Evolutionary conservation across 2,113 vertebrate species (phyloP), one percentile per base, ranked within the genome.

Genomic region (Prochilodus magdalenae): DNA sequence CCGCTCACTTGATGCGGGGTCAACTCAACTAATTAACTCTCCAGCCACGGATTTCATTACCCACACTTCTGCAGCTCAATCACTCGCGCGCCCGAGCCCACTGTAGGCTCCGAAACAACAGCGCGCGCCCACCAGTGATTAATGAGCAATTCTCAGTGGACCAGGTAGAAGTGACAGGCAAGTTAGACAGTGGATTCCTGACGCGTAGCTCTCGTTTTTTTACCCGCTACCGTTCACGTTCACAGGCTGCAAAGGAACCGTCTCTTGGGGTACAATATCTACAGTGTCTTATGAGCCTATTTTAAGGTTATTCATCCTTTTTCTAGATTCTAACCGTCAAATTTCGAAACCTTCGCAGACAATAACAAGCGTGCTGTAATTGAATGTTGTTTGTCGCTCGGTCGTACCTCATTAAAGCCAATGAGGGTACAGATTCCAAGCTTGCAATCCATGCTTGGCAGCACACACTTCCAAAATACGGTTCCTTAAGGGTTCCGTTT

Each of bases 11-110:
- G 51, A 55, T 69, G 65, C 33, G 47, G 72, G 83, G 83, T 77
- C 83, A 85, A 63, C 60, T 78, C 75, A 51, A 30, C 79, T 82
- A 82, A 85, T 82, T 81, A 85, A 82, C 75, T 77, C 73, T 81
- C 78, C 60, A 73, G 49, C 60, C 69, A 73, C 36, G 53, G 73
- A 78, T 78, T 85, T 82, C 6, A 81, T 85, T 81, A 69, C 69
- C 75, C 70, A 70, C 5, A 6, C 51, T 73, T 75, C 71, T 84
- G 71, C 53, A 26, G 69, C 59, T 29, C 59, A 33, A 79, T 57
- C 59, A 53, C 67, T 70, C 16, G 55, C 65, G 14, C 33, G 6
- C 66, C 27, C 33, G 20, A 22, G 26, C 27, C 53, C 65, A 24
- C 24, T 57, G 30, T 26, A 15, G 51, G 49, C 40, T 67, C 75